Percentiles rank a stretch among this genome's conserved stretches.
Evolutionary conservation across 2,797 vertebrate genomes (phyloP).

Genomic region (Acanthornis magna): DNA sequence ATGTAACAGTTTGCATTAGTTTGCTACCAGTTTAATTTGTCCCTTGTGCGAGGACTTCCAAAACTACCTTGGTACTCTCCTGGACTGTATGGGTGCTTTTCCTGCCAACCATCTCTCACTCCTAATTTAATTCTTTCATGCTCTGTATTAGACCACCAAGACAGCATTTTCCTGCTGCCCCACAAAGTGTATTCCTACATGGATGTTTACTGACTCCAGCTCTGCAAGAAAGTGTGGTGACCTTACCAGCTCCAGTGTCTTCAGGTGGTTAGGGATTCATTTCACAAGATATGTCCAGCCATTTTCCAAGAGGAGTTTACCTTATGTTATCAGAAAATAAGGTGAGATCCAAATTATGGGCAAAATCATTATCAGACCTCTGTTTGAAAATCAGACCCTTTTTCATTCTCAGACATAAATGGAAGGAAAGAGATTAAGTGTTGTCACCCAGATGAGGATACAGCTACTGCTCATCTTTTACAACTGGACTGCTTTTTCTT

Average conservation of each 20-base stretch:
- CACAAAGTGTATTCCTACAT: not conserved
- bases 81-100: not conserved
- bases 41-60: not conserved
- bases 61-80: not conserved
- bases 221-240: not conserved
- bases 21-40: not conserved
- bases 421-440: not conserved
- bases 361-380: not conserved
- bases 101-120: not conserved
- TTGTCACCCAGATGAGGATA: not conserved
- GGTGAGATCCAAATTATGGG: not conserved
- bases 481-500: not conserved
- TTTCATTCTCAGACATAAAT: not conserved
- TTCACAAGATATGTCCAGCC: not conserved
- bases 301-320: not conserved
- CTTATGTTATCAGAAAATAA: not conserved
- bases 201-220: not conserved
- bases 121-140: not conserved
- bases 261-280: not conserved
- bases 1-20: not conserved
- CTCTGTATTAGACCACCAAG: not conserved
- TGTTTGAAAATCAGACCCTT: not conserved
- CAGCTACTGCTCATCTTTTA: not conserved
- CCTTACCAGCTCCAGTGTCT: not conserved
- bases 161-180: not conserved